phyloP scores from a whole-genome alignment of 2,797 vertebrate genomes.

The Hippopotamyrus pictus region DNA sequence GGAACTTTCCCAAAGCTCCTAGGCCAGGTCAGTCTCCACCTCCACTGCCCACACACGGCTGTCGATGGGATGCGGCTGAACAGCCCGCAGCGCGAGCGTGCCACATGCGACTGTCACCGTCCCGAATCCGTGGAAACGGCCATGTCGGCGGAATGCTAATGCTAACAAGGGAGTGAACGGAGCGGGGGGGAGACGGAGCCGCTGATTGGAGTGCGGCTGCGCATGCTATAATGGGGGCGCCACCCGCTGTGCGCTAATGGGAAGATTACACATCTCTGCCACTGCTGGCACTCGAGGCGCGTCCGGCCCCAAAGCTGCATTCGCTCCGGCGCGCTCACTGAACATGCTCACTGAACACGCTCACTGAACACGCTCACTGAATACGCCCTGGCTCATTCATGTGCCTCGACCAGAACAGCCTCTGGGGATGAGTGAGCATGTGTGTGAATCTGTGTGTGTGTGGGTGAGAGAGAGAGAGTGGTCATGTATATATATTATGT shows the following conservation, averaged over 20 bases:
- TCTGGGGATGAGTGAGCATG: neutral
- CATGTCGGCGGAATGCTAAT: neutral
- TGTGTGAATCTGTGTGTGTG: neutral
- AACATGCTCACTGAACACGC: neutral
- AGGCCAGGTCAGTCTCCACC: neutral
- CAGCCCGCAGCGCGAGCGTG: neutral
- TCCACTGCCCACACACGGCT: neutral
- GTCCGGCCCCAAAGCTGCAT: neutral
- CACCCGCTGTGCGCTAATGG: neutral
- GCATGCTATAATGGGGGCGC: neutral
- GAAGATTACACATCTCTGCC: slow-evolving; percentile 7
- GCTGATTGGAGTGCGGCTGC: neutral
- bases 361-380: slow-evolving; percentile 1
- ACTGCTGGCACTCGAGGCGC: neutral
- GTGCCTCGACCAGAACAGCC: neutral
- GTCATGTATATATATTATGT: neutral
- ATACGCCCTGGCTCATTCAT: neutral
- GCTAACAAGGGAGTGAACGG: neutral
- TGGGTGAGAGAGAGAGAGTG: neutral
- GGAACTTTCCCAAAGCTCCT: neutral
- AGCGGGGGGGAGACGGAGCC: neutral
- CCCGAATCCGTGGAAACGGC: neutral
- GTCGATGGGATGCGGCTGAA: neutral
- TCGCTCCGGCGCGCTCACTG: neutral
- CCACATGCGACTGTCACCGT: neutral